phyloP scores from a whole-genome alignment of 1,140 invertebrate species.

The Aradophagus sp. region DNA sequence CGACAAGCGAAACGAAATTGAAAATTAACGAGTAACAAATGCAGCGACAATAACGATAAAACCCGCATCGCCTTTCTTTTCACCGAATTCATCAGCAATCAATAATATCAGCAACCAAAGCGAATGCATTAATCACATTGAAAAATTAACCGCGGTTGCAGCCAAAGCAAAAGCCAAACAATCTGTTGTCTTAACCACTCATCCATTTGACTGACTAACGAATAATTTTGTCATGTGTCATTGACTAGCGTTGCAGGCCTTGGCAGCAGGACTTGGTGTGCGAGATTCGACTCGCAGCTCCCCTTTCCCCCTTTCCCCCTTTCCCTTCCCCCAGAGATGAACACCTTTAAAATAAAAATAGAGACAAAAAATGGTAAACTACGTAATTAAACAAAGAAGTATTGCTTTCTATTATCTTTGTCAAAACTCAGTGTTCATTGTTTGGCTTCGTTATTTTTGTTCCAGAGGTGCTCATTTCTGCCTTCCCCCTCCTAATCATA shows the following conservation, averaged over 20 bases:
- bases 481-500: too few relatives aligned
- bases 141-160: conserved; percentile 5
- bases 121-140: conserved; percentile 8
- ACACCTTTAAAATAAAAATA: too few relatives aligned
- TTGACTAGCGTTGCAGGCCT: conserved; percentile 47
- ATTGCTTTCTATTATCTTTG: too few relatives aligned
- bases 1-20: background rate
- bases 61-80: conserved; percentile 16
- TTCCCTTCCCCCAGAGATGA: background rate
- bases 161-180: background rate
- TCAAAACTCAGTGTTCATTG: too few relatives aligned
- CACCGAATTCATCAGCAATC: conserved; percentile 12
- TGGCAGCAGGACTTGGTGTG: conserved; percentile 29
- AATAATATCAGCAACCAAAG: too few relatives aligned
- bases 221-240: conserved; percentile 51
- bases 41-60: conserved; percentile 18
- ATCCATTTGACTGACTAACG: conserved; percentile 74
- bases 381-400: too few relatives aligned
- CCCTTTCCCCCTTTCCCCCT: conserved; percentile 2
- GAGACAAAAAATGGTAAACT: too few relatives aligned
- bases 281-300: conserved; percentile 27
- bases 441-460: too few relatives aligned
- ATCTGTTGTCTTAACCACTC: conserved; percentile 73
- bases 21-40: background rate
- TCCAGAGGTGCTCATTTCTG: too few relatives aligned